Percentiles rank a stretch among this genome's conserved stretches.
Conservation (phyloP, 2,797 vertebrate genomes). For the Falco cherrug region DNA sequence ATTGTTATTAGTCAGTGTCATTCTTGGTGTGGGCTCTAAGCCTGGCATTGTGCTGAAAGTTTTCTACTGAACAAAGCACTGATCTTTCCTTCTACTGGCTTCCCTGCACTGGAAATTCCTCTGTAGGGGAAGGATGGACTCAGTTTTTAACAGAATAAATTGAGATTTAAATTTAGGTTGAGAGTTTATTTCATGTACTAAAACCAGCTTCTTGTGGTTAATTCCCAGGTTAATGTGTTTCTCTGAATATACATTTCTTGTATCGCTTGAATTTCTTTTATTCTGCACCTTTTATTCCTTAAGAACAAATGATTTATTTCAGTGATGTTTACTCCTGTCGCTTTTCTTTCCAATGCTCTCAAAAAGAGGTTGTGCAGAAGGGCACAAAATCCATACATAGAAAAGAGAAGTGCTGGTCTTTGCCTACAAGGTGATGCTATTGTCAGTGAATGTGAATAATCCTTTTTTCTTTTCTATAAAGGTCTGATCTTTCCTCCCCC, state of each 20-base stretch:
- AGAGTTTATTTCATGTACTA: background rate
- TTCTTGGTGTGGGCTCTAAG: background rate
- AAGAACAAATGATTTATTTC: conserved; percentile 22
- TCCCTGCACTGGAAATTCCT: background rate
- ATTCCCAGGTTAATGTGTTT: background rate
- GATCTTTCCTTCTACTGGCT: background rate
- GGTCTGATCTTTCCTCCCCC: conserved; percentile 22
- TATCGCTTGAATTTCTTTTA: background rate
- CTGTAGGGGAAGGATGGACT: background rate
- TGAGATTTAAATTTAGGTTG: conserved; percentile 3
- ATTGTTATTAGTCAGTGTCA: background rate
- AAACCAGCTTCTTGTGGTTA: background rate
- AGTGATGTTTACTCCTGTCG: conserved; percentile 26
- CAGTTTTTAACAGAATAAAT: background rate
- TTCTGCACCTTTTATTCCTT: background rate
- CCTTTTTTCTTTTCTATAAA: conserved; percentile 12
- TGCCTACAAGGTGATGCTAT: conserved; percentile 5
- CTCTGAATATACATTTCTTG: background rate
- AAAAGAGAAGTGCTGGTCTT: background rate
- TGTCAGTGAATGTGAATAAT: conserved; percentile 26
- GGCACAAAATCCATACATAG: conserved; percentile 37
- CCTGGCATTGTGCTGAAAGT: background rate
- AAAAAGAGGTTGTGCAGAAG: conserved; percentile 4
- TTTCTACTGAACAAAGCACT: background rate
- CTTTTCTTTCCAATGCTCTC: conserved; percentile 7